Base-by-base conservation (phyloP, 2,888 invertebrate genomes). In the Scaptodrosophila latifasciaeformis region DNA sequence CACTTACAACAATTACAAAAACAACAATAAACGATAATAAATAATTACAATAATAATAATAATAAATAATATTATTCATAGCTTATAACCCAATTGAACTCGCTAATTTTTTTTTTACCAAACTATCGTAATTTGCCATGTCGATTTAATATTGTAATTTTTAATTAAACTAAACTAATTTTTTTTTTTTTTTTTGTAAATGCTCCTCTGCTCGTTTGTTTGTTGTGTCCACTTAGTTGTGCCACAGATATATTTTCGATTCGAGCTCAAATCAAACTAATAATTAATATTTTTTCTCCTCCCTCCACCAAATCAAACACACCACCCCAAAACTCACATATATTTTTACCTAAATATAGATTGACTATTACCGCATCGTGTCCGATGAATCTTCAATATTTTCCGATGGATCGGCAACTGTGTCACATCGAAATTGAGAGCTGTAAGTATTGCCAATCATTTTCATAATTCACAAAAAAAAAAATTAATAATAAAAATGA, bases 351-450 rank as follows among this genome's bases (percentile, higher is more conserved):
- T 21, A 31, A 43, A 24, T 37, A 12, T 62, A 85, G 85, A 82
- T 91, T 97, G 87, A 97, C 96, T 68, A 95, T 97, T 82, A 97
- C 96, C 65, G 96, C 96, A 67, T 95, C 96, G 74, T 97, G 97
- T 88, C 96, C 96, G 54, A 96, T 97, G 96, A 95, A 96, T 87
- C 91, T 97, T 46, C 95, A 96, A 86, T 96, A 96, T 87, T 97
- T 96, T 87, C 97, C 97, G 31, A 96, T 97, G 96, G 97, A 97
- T 87, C 91, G 95, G 72, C 97, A 97, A 86, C 88, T 96, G 68
- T 97, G 97, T 87, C 94, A 95, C 86, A 95, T 97, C 86, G 96
- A 96, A 89, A 96, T 97, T 82, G 96, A 97, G 91, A 96, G 96
- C 91, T 97, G 97, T 97, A 93, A 96, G 96, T 96, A 92, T 44